These are phyloP conservation scores for Saimiri boliviensis DNA, from an alignment of 2,113 vertebrate genomes.

Conservation along the genomic window DNA sequence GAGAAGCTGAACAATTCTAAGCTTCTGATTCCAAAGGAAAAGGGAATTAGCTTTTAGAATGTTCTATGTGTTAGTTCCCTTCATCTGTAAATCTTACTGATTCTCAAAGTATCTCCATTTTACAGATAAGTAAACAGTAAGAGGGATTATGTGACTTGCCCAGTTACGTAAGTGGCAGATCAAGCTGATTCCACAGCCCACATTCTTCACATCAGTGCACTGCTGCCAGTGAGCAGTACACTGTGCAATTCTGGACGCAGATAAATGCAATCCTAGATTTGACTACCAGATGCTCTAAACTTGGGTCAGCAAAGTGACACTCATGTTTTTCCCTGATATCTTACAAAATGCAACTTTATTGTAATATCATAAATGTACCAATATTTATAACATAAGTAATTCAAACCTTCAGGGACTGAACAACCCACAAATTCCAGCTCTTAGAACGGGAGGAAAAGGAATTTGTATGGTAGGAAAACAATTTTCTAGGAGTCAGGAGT, in stretches of 20 bases:
- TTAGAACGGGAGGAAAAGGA: not conserved
- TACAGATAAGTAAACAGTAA: not conserved
- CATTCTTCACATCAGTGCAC: not conserved
- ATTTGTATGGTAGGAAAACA: not conserved
- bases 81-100: not conserved
- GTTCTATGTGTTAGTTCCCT: not conserved
- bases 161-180: not conserved
- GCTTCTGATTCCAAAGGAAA: not conserved
- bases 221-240: not conserved
- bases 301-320: not conserved
- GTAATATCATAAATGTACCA: not conserved
- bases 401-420: not conserved
- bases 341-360: constrained; percentile 20
- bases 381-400: constrained; percentile 8
- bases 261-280: not conserved
- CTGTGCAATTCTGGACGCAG: not conserved
- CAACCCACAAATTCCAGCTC: not conserved
- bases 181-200: not conserved
- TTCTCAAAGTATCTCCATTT: not conserved
- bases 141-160: not conserved
- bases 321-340: not conserved
- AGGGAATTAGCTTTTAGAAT: constrained; percentile 9
- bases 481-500: not conserved
- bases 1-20: not conserved
- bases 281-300: not conserved